A percentile compares a stretch with the other conserved stretches of the same genome.
Conservation (phyloP, 2,797 vertebrate species). For the Philypnodon macrostomus region DNA sequence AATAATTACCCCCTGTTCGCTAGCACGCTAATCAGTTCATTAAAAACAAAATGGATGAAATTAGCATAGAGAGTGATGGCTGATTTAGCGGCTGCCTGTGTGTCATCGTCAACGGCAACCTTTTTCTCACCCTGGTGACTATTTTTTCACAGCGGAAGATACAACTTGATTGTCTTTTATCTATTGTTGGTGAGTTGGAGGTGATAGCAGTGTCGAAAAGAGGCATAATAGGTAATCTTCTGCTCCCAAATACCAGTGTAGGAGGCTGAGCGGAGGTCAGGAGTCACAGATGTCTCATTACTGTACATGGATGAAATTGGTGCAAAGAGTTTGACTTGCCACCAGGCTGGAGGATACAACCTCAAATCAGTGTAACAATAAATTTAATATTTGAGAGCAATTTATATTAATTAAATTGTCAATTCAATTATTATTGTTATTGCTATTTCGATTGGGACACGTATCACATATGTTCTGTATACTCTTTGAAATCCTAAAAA, state of each 20-base stretch:
- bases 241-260: constrained; percentile 13
- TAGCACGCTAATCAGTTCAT: constrained; percentile 81
- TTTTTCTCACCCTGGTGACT: constrained; percentile 11
- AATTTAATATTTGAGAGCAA: constrained; percentile 3
- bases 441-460: no score
- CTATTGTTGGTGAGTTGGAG: neutral
- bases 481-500: neutral
- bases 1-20: constrained; percentile 81
- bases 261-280: constrained; percentile 3
- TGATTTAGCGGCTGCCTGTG: constrained; percentile 73
- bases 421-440: neutral
- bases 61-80: constrained; percentile 76
- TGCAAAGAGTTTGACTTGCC: neutral
- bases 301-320: constrained; percentile 8
- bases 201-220: constrained; percentile 5
- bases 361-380: constrained; percentile 2
- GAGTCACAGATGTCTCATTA: constrained; percentile 9
- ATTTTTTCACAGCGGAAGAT: constrained; percentile 31
- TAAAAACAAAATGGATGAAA: constrained; percentile 82
- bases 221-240: constrained; percentile 1
- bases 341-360: neutral
- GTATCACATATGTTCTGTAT: no score
- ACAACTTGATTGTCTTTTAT: constrained; percentile 39
- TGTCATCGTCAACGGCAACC: constrained; percentile 56
- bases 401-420: constrained; percentile 3